These are phyloP conservation scores for Pipistrellus pipistrellus DNA, from an alignment of 2,797 vertebrate species.

Conservation along the genomic window DNA sequence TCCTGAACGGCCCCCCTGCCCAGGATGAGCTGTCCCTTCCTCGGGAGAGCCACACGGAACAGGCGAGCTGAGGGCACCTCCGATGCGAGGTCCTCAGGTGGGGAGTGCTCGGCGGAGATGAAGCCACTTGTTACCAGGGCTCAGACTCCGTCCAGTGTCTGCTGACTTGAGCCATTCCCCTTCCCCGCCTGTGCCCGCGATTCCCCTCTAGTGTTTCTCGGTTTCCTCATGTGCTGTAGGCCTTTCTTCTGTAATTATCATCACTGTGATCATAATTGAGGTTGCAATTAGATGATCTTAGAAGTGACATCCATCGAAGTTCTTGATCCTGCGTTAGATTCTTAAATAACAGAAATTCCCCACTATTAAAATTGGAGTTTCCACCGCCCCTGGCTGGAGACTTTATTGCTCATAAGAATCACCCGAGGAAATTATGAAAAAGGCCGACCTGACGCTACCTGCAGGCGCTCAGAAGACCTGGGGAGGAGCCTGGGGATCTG, in stretches of 20 bases:
- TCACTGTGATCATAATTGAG: constrained; percentile 57
- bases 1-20: not conserved
- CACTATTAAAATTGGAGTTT: not conserved
- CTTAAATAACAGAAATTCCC: not conserved
- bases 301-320: constrained; percentile 16
- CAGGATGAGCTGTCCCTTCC: not conserved
- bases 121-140: not conserved
- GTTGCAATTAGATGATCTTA: constrained; percentile 65
- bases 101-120: not conserved
- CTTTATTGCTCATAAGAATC: not conserved
- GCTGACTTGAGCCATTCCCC: fast-evolving
- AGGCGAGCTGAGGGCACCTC: not conserved
- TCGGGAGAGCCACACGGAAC: not conserved
- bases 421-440: not conserved
- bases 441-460: not conserved
- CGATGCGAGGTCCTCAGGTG: not conserved
- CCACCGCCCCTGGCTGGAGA: not conserved
- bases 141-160: fast-evolving
- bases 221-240: not conserved
- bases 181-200: fast-evolving
- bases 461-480: not conserved
- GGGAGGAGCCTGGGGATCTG: not conserved
- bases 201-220: not conserved
- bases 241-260: constrained; percentile 48
- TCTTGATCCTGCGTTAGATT: constrained; percentile 60